Conservation (phyloP, 2,113 vertebrate species). For the Pardalotus punctatus region DNA sequence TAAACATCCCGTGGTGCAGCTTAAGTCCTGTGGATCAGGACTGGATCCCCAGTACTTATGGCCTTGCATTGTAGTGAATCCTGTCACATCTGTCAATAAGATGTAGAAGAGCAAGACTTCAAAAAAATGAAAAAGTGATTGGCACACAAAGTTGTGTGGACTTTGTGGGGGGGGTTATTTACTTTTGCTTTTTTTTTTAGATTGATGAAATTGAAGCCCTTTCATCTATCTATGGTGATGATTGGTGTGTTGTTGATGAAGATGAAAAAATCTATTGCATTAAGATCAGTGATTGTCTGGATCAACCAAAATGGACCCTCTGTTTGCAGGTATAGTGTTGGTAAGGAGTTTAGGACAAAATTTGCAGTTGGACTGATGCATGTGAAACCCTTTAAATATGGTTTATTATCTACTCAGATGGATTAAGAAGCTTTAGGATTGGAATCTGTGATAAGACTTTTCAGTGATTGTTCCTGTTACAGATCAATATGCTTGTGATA, state of each 20-base stretch:
- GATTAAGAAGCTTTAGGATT: not conserved
- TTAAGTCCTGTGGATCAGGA: not conserved
- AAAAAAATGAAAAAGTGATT: not conserved
- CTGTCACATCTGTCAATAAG: not conserved
- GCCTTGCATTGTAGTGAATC: not conserved
- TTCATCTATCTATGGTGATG: slow-evolving; percentile 93
- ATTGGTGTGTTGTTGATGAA: slow-evolving; percentile 95
- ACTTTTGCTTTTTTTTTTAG: slow-evolving; percentile 55
- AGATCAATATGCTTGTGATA: not conserved
- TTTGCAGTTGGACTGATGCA: not conserved
- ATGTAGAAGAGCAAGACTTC: not conserved
- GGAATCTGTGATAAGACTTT: not conserved
- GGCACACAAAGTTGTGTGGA: not conserved
- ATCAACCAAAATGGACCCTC: slow-evolving; percentile 82
- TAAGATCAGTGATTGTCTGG: slow-evolving; percentile 80
- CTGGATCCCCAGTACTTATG: fast-evolving
- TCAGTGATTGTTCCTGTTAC: not conserved
- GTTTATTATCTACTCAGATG: not conserved
- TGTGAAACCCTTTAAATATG: not conserved
- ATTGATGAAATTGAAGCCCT: slow-evolving; percentile 96
- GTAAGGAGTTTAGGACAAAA: not conserved
- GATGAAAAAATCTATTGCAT: slow-evolving; percentile 92
- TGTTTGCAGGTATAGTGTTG: slow-evolving; percentile 85
- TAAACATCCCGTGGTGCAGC: fast-evolving
- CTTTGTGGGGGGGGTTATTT: fast-evolving